These are phyloP conservation scores for Chaunax sp. DNA, from an alignment of 2,797 vertebrate genomes.

Conservation along the genomic window DNA sequence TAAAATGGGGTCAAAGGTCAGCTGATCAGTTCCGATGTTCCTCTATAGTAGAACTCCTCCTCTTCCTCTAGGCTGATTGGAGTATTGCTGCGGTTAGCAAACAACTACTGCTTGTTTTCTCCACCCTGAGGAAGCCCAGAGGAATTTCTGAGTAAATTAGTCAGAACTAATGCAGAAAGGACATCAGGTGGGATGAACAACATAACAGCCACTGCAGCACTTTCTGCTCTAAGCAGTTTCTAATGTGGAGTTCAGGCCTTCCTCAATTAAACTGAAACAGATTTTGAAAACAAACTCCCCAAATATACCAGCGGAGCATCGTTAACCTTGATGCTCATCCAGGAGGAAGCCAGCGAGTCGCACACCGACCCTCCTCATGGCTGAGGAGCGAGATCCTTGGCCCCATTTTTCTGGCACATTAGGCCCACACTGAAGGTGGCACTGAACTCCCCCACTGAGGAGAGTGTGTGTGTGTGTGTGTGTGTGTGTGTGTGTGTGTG, in stretches of 20 bases:
- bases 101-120: slow-evolving; percentile 41
- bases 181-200: slow-evolving; percentile 53
- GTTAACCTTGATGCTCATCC: slow-evolving; percentile 55
- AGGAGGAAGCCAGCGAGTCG: slow-evolving; percentile 37
- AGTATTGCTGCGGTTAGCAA: slow-evolving; percentile 16
- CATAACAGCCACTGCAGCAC: slow-evolving; percentile 35
- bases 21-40: background rate
- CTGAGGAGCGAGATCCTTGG: slow-evolving; percentile 58
- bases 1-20: slow-evolving; percentile 15
- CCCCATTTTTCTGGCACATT: slow-evolving; percentile 73
- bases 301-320: slow-evolving; percentile 17
- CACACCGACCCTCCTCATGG: slow-evolving; percentile 27
- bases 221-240: slow-evolving; percentile 18
- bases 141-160: slow-evolving; percentile 59
- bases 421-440: slow-evolving; percentile 57
- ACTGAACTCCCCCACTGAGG: slow-evolving; percentile 33
- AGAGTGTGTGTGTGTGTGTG: background rate
- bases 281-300: slow-evolving; percentile 28
- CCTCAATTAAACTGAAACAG: slow-evolving; percentile 37
- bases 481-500: background rate
- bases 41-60: slow-evolving; percentile 5
- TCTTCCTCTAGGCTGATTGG: slow-evolving; percentile 8
- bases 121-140: slow-evolving; percentile 38
- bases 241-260: slow-evolving; percentile 13
- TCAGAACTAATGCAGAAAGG: slow-evolving; percentile 65